Base-by-base conservation (phyloP, 2,888 invertebrate genomes). In the Aspidiotus rigidus region DNA sequence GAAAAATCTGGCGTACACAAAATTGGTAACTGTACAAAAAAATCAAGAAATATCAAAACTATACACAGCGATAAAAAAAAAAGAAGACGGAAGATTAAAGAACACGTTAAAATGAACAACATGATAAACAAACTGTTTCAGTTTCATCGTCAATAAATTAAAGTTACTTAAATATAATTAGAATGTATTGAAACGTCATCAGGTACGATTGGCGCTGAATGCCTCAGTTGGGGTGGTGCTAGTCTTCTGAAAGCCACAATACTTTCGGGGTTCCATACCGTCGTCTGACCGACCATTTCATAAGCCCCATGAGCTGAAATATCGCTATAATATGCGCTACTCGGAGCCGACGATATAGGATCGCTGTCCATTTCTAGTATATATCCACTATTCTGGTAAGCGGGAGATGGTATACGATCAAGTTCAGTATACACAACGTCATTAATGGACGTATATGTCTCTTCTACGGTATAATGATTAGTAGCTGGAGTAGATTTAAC, bases 241-340 rank as follows among this genome's bases (percentile, higher is more conserved):
- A 42, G 57, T 39, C 66, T 66, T 15, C 66, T 57, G 7, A 66
- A n/a, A 11, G 66, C 42, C 49, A 57, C 40, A 11, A 63, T 8
- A 13, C 39, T 42, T 11, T 66, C 66, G 0, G 66, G 42, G 59
- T 66, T 66, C 66, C 66, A 66, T n/a, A 59, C 59, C 7, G 57
- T 57, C 3, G 59, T 80, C 79, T 60, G 82, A 15, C 83, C 84
- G 13, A 85, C 84, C 17, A 84, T 81, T 77, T 85, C 84, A 74
- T 85, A 85, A 76, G 73, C 84, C 11, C 62, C 69, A 10, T 69
- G 69, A 8, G 69, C 84, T 15, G 84, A 84, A 69, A 87, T 79
- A 77, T 87, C 87, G 70, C 86, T 86, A 77, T 87, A 87, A 77
- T 87, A 87, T 40, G 87, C 87, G 78, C 86, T 86, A 76, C 86